Conservation (phyloP, 2,888 invertebrate species). For the Alitta virens region DNA sequence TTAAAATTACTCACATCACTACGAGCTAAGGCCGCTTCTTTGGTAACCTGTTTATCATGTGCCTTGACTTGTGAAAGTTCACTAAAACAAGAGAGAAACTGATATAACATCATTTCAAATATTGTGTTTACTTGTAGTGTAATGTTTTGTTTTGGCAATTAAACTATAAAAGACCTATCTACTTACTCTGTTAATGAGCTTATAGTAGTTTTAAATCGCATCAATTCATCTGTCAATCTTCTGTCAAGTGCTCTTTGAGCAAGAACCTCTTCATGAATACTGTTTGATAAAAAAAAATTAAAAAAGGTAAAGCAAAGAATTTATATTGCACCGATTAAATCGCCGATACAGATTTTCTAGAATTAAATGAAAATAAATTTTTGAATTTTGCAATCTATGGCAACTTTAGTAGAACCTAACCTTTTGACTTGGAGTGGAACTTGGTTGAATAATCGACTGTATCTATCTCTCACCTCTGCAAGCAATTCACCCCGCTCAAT, state of each 20-base stretch:
- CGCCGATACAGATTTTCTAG: too few species aligned
- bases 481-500: constrained; percentile 55
- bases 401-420: too few species aligned
- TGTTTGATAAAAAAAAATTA: too few species aligned
- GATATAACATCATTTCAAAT: neutral
- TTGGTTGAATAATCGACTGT: constrained; percentile 49
- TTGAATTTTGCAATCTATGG: too few species aligned
- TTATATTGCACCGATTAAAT: too few species aligned
- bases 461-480: constrained; percentile 47
- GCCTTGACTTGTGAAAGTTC: constrained; percentile 54
- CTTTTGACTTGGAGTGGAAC: constrained; percentile 49
- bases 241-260: constrained; percentile 56
- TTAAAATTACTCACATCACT: constrained; percentile 48
- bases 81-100: neutral
- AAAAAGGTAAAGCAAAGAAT: neutral
- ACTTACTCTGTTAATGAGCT: constrained; percentile 48
- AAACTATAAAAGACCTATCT: too few species aligned
- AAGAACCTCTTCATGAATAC: constrained; percentile 57
- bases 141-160: too few species aligned
- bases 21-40: constrained; percentile 50
- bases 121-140: too few species aligned
- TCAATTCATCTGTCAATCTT: constrained; percentile 54
- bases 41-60: constrained; percentile 51
- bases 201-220: constrained; percentile 56
- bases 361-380: too few species aligned